These are phyloP conservation scores for Mya arenaria DNA, from an alignment of 1,140 invertebrate genomes.

Conservation along the genomic window DNA sequence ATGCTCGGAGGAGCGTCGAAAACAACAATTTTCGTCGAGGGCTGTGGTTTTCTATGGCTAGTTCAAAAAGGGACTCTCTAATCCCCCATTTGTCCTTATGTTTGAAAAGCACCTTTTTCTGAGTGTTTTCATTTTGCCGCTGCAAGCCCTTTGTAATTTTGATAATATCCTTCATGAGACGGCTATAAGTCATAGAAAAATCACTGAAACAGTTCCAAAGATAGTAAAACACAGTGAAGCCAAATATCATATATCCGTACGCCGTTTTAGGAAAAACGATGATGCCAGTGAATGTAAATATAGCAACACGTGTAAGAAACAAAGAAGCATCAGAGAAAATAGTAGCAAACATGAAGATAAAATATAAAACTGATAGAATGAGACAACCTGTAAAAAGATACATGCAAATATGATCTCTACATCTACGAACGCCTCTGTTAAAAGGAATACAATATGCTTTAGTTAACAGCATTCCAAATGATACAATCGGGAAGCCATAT, in stretches of 20 bases:
- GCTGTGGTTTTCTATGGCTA: conserved; percentile 31
- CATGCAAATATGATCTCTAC: neutral
- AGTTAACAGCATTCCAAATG: conserved; percentile 5
- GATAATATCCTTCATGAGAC: conserved; percentile 6
- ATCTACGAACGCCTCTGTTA: neutral
- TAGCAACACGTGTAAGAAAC: conserved; percentile 6
- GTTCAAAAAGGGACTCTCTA: conserved; percentile 16
- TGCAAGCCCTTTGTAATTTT: neutral
- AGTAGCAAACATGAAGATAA: conserved; percentile 37
- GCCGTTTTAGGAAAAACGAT: conserved; percentile 31
- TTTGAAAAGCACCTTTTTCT: neutral
- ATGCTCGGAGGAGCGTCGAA: conserved; percentile 9
- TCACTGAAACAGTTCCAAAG: conserved; percentile 17
- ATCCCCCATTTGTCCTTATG: neutral
- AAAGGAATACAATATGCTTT: conserved; percentile 15
- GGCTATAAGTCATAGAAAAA: neutral
- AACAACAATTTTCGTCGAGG: conserved; percentile 21
- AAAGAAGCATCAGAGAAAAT: conserved; percentile 42
- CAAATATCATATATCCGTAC: conserved; percentile 35
- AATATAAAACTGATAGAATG: neutral
- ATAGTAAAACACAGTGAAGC: conserved; percentile 35
- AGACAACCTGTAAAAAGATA: neutral
- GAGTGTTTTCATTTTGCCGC: neutral
- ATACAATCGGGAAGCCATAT: conserved; percentile 12
- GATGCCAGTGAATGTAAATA: conserved; percentile 40